These are phyloP conservation scores for Sphaeramia orbicularis DNA, from an alignment of 2,797 vertebrate species.

Conservation along the genomic window DNA sequence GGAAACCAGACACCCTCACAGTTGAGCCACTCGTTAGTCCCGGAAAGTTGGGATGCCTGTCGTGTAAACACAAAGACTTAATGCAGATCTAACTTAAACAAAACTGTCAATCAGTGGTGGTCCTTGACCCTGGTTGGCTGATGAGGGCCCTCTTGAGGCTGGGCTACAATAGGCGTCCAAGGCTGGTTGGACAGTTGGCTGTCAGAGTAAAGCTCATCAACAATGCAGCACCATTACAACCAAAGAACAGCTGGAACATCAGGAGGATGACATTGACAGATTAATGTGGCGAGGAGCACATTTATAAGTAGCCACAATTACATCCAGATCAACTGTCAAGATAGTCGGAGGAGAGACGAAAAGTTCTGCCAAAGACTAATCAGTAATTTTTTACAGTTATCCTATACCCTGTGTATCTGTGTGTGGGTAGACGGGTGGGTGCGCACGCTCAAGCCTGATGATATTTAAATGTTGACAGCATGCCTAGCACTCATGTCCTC, in stretches of 20 bases:
- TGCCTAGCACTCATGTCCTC: slow-evolving; percentile 66
- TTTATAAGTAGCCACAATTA: slow-evolving; percentile 61
- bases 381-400: slow-evolving; percentile 27
- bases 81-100: slow-evolving; percentile 63
- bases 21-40: slow-evolving; percentile 30
- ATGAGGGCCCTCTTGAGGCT: slow-evolving; percentile 70
- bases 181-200: slow-evolving; percentile 69
- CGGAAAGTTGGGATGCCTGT: slow-evolving; percentile 61
- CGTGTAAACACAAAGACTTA: slow-evolving; percentile 68
- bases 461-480: slow-evolving; percentile 78
- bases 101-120: slow-evolving; percentile 73
- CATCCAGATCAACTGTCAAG: slow-evolving; percentile 60
- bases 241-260: slow-evolving; percentile 74
- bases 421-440: slow-evolving; percentile 67
- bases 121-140: slow-evolving; percentile 78
- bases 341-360: slow-evolving; percentile 34
- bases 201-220: slow-evolving; percentile 70
- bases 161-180: slow-evolving; percentile 29
- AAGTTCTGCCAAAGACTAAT: slow-evolving; percentile 42
- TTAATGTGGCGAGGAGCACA: slow-evolving; percentile 45
- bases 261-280: slow-evolving; percentile 66
- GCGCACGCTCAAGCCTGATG: slow-evolving; percentile 60
- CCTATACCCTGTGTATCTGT: slow-evolving; percentile 55
- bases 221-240: slow-evolving; percentile 43
- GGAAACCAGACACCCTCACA: slow-evolving; percentile 49